These are phyloP conservation scores for Malurus elegans DNA, from an alignment of 2,113 vertebrate genomes.

Conservation along the genomic window DNA sequence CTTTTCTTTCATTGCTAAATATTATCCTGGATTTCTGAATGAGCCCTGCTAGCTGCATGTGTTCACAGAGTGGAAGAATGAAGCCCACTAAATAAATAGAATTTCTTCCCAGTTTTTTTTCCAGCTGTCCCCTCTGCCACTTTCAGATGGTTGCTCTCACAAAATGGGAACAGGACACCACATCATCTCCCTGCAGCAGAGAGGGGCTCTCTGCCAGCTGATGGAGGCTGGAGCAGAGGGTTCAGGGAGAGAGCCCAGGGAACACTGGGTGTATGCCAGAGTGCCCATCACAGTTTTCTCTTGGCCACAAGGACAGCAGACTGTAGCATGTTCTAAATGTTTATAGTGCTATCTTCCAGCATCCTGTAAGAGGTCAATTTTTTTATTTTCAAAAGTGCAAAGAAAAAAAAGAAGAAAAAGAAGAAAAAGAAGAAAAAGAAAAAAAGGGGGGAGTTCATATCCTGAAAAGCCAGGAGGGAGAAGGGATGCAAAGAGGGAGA, in stretches of 20 bases:
- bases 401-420: not conserved
- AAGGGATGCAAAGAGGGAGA: not conserved
- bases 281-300: not conserved
- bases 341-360: not conserved
- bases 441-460: not conserved
- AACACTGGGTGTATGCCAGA: not conserved
- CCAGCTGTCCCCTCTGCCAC: not conserved
- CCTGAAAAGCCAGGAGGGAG: not conserved
- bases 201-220: not conserved
- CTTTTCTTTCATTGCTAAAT: not conserved
- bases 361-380: not conserved
- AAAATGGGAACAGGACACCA: not conserved
- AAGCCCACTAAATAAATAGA: not conserved
- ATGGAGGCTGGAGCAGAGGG: not conserved
- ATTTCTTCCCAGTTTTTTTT: not conserved
- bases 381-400: not conserved
- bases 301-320: not conserved
- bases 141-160: not conserved
- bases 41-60: not conserved
- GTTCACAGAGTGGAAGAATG: slow-evolving; percentile 12
- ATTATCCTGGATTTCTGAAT: slow-evolving; percentile 19
- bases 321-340: slow-evolving; percentile 14
- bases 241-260: not conserved
- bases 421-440: no score
- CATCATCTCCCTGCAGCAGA: not conserved